Evolutionary conservation across 2,888 invertebrate genomes (phyloP).

Genomic region (Drosophila pseudotakahashii): DNA sequence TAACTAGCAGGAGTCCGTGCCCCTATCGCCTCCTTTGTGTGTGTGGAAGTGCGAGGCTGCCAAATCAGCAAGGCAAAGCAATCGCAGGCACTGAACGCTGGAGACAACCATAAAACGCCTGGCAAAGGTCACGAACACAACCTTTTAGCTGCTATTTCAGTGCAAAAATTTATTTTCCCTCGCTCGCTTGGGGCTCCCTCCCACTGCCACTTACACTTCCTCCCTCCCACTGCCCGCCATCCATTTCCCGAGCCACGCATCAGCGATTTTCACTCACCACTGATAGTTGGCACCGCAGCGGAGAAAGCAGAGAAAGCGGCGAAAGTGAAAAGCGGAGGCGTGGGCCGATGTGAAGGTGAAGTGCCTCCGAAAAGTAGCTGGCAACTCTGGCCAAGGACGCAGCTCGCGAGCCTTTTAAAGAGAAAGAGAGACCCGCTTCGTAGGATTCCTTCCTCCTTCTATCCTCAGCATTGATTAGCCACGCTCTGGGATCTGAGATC

Average conservation of each 20-base stretch:
- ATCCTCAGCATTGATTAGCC: slow-evolving; percentile 66
- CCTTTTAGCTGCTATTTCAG: slow-evolving; percentile 71
- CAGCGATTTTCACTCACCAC: slow-evolving; percentile 75
- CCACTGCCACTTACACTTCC: background rate
- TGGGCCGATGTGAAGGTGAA: slow-evolving; percentile 56
- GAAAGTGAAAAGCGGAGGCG: slow-evolving; percentile 21
- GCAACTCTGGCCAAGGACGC: slow-evolving; percentile 45
- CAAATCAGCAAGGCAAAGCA: slow-evolving; percentile 70
- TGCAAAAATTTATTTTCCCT: slow-evolving; percentile 53
- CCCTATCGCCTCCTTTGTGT: slow-evolving; percentile 4
- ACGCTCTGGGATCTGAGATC: slow-evolving; percentile 40
- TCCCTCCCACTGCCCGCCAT: background rate
- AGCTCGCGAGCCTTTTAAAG: slow-evolving; percentile 19
- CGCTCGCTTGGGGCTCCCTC: slow-evolving; percentile 42
- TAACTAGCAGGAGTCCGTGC: slow-evolving; percentile 59
- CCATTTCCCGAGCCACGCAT: slow-evolving; percentile 56
- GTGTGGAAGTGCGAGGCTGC: slow-evolving; percentile 33
- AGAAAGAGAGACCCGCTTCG: slow-evolving; percentile 4
- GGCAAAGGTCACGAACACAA: slow-evolving; percentile 78
- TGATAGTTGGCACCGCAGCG: slow-evolving; percentile 63
- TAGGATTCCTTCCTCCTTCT: slow-evolving; percentile 1
- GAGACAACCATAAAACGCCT: slow-evolving; percentile 70
- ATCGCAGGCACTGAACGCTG: slow-evolving; percentile 59
- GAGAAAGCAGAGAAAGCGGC: slow-evolving; percentile 21
- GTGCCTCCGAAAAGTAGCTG: slow-evolving; percentile 45